Evolutionary conservation across 2,888 invertebrate species (phyloP).

Genomic region (Rhamnusium bicolor): DNA sequence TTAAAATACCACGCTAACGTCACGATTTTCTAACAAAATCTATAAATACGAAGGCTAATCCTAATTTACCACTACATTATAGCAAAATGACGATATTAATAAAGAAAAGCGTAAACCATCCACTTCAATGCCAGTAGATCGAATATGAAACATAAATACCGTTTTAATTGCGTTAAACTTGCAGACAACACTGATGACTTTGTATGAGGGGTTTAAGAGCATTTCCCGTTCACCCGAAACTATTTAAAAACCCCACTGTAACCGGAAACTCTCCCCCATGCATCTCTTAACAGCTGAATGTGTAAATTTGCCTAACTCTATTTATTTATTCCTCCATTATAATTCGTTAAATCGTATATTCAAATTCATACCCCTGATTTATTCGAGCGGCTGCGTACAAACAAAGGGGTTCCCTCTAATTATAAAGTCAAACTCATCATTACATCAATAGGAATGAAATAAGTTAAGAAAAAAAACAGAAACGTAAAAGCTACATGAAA

Average conservation of each 20-base stretch:
- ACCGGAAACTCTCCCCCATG: conserved; percentile 54
- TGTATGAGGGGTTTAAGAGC: conserved; percentile 17
- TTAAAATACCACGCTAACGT: conserved; percentile 1
- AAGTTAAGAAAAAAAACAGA: conserved; percentile 45
- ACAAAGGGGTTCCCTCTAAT: conserved; percentile 68
- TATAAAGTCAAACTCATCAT: conserved; percentile 67
- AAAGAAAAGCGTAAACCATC: neutral
- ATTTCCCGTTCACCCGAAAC: conserved; percentile 19
- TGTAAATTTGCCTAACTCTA: conserved; percentile 70
- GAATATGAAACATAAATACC: conserved; percentile 3
- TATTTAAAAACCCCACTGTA: conserved; percentile 44
- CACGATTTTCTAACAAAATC: conserved; percentile 3
- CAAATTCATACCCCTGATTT: conserved; percentile 69
- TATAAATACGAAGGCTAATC: conserved; percentile 4
- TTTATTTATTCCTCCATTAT: conserved; percentile 70
- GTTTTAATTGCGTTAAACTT: conserved; percentile 13
- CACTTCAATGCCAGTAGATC: neutral
- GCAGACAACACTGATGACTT: conserved; percentile 20
- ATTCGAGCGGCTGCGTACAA: conserved; percentile 64
- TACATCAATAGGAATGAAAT: conserved; percentile 36
- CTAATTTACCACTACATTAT: neutral
- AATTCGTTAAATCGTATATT: conserved; percentile 69
- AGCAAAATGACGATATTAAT: neutral
- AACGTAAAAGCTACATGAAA: conserved; percentile 56
- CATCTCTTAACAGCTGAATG: conserved; percentile 65